Evolutionary conservation across 37 sponge, comb jelly and placozoan genomes (phyloP).

Genomic region (Cladorhizidae sp.): DNA sequence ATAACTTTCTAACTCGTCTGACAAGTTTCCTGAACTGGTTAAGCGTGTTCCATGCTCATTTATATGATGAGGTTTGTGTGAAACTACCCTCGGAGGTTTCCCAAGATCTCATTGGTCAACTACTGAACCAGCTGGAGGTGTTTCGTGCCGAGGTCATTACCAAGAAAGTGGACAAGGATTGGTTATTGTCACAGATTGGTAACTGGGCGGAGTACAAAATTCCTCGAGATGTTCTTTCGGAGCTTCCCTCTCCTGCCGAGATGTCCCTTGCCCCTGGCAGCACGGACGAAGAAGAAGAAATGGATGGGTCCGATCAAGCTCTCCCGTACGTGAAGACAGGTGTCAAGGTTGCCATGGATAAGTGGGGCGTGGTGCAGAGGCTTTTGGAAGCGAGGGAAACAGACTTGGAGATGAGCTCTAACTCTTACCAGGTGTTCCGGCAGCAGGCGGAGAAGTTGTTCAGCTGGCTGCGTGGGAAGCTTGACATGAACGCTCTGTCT

Average conservation of each 20-base stretch:
- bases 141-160: not conserved
- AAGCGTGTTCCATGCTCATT: conserved; percentile 13
- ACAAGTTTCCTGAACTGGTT: conserved; percentile 20
- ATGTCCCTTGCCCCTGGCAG: conserved; percentile 7
- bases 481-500: conserved; percentile 7
- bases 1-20: conserved; percentile 7
- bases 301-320: not conserved
- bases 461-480: conserved; percentile 26
- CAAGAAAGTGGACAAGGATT: not conserved
- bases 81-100: conserved; percentile 3
- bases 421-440: not conserved
- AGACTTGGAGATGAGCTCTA: conserved; percentile 22
- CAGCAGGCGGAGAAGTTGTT: not conserved
- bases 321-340: conserved; percentile 21
- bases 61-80: conserved; percentile 37
- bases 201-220: conserved; percentile 28
- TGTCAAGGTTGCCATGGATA: not conserved
- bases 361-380: conserved; percentile 6
- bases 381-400: conserved; percentile 20
- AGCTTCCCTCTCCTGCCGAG: conserved; percentile 41
- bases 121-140: conserved; percentile 20
- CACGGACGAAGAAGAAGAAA: not conserved
- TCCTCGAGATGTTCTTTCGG: not conserved
- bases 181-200: not conserved
- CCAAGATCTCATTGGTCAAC: conserved; percentile 1